Base-by-base conservation (phyloP, 2,888 invertebrate genomes). In the Bombylius discolor region DNA sequence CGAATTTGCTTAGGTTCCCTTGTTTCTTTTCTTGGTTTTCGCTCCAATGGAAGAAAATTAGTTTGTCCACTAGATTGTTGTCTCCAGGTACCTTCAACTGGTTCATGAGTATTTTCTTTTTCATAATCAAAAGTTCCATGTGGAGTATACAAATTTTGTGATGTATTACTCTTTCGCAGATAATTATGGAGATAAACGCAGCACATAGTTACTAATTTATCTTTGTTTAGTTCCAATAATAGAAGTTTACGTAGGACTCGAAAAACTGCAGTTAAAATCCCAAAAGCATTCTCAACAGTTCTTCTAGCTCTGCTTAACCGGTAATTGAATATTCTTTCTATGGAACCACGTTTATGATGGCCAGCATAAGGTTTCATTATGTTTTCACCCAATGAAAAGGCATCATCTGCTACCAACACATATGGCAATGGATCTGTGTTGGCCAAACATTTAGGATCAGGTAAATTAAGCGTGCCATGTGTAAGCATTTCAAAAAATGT, bases 221-320 rank as follows among this genome's bases (percentile, higher is more conserved):
- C 46, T 46, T 46, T 46, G 8, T 13, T n/a, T 14, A n/a, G 46
- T 46, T 46, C 46, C 12, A 46, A n/a, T 12, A 9, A 46, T 7
- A 46, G 8, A n/a, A n/a, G 46, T 47, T 53, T 42, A 31, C 53
- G 39, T n/a, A 53, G 44, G 5, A 54, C 47, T 32, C 54, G 31
- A 33, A 54, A 54, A 33, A 14, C n/a, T 7, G 49, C 32, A 13
- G 54, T 44, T 13, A 54, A 14, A 34, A 54, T 49, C 4, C 54
- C 54, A 33, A 47, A 47, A n/a, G 33, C 50, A 50, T 49, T 55
- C 45, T 55, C 55, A 4, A 55, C 45, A 1, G 50, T 13, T 32
- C 36, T 5, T 36, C 36, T 36, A 36, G 36, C 36, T 36, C 36
- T 5, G 8, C 36, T 6, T 6, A 36, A 8, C 8, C 36, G 5